Evolutionary conservation across 2,113 vertebrate genomes (phyloP).

Genomic region (Vicugna pacos): DNA sequence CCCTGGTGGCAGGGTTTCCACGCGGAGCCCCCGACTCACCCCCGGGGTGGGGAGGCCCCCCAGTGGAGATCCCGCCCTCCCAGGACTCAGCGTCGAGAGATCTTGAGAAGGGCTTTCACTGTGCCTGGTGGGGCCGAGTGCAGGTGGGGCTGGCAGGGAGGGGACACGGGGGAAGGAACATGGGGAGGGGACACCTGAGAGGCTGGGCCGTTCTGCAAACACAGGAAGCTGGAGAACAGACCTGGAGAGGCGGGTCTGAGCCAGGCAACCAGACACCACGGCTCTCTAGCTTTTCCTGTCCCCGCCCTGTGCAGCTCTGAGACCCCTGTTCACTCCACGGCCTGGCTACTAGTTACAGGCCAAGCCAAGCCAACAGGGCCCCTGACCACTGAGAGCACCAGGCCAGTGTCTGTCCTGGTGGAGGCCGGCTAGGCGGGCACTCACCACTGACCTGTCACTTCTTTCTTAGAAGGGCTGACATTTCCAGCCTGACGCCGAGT

Average conservation of each 20-base stretch:
- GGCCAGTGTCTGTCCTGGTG: background rate
- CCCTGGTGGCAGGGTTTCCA: too few species aligned
- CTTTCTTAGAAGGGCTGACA: background rate
- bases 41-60: too few species aligned
- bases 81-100: too few species aligned
- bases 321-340: background rate
- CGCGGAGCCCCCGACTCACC: too few species aligned
- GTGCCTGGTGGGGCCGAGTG: too few species aligned
- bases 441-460: background rate
- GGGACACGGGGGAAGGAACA: too few species aligned
- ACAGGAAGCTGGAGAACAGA: too few species aligned
- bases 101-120: too few species aligned
- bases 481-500: background rate
- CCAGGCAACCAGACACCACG: rapidly evolving
- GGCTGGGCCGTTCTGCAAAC: too few species aligned
- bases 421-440: background rate
- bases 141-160: too few species aligned
- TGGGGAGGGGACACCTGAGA: too few species aligned
- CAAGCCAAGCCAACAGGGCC: background rate
- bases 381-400: background rate
- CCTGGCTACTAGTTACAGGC: background rate
- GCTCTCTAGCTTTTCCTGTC: background rate
- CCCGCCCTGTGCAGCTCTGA: background rate
- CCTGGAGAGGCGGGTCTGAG: background rate
- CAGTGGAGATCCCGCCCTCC: too few species aligned